Conservation (phyloP, 2,888 invertebrate species). For the Cetonia aurata region DNA sequence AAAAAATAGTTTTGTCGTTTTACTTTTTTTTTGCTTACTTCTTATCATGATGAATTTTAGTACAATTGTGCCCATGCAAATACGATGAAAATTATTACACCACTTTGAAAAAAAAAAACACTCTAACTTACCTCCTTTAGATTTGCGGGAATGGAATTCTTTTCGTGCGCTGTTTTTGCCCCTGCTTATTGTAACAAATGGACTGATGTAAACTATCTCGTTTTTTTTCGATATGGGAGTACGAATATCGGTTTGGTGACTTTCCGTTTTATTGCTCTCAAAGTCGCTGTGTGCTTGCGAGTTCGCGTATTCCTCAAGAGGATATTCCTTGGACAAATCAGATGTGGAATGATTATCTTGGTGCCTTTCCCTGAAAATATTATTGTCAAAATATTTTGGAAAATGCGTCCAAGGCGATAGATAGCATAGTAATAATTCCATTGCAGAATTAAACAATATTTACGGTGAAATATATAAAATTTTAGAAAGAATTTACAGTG, state of each 20-base stretch:
- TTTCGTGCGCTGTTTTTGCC: conserved; percentile 73
- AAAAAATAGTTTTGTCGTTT: too few species aligned
- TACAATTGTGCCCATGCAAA: too few species aligned
- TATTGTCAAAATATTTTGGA: too few species aligned
- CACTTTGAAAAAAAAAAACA: neutral
- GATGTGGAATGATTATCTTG: conserved; percentile 1
- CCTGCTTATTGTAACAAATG: conserved; percentile 72
- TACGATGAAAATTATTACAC: too few species aligned
- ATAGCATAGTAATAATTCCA: too few species aligned
- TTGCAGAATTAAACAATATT: too few species aligned
- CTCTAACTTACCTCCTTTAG: conserved; percentile 50
- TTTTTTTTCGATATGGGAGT: conserved; percentile 1
- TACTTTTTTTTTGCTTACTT: too few species aligned
- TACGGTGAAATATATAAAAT: too few species aligned
- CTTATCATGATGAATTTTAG: too few species aligned
- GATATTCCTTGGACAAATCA: conserved; percentile 11
- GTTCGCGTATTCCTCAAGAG: conserved; percentile 12
- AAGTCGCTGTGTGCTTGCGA: conserved; percentile 4
- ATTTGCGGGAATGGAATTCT: conserved; percentile 65
- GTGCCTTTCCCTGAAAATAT: neutral
- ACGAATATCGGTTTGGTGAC: neutral
- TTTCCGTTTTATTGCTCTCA: neutral
- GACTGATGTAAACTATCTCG: conserved; percentile 68
- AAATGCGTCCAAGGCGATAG: too few species aligned
- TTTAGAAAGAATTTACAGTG: too few species aligned